Evolutionary conservation across 2,113 vertebrate genomes (phyloP).

Genomic region (Leuciscus idus): DNA sequence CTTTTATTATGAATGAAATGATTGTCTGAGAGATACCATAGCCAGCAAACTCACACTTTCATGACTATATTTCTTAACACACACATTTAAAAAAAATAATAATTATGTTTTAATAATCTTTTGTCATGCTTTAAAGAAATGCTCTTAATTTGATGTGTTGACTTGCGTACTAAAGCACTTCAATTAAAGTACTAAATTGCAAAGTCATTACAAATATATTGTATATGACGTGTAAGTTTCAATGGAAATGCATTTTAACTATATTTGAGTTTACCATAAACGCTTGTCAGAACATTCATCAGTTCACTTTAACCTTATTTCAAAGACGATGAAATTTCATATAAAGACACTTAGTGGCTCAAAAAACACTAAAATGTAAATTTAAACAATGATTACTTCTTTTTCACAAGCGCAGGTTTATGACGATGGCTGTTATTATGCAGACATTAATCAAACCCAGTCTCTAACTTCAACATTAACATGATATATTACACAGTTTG

Average conservation of each 20-base stretch:
- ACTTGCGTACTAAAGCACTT: neutral
- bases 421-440: neutral
- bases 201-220: neutral
- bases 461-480: too few relatives aligned
- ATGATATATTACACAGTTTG: too few relatives aligned
- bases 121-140: neutral
- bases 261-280: neutral
- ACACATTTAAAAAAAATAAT: too few relatives aligned
- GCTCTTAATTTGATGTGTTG: neutral
- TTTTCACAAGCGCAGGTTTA: neutral
- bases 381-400: neutral
- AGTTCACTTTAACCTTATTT: neutral
- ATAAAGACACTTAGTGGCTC: neutral
- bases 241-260: neutral
- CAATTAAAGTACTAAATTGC: neutral
- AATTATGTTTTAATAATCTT: neutral
- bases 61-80: too few relatives aligned
- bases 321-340: neutral
- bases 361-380: neutral
- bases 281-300: neutral
- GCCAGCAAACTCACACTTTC: neutral
- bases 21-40: neutral
- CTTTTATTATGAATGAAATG: neutral
- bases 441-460: neutral
- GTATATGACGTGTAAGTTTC: neutral